Conservation (phyloP, 2,113 vertebrate species). For the Dasyornis broadbenti region DNA sequence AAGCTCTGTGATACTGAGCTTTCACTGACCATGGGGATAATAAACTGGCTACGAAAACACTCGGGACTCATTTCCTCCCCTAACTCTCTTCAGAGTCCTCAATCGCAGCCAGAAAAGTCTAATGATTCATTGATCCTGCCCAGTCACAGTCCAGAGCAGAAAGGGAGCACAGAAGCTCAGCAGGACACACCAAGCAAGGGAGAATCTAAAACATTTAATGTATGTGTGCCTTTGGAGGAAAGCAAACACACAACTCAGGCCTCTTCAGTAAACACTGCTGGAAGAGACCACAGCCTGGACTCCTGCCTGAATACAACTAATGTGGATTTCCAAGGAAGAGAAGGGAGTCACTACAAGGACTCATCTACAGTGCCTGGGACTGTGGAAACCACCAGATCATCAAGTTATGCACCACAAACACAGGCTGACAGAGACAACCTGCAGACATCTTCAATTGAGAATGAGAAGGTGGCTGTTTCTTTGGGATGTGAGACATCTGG, state of each 20-base stretch:
- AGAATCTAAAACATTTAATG: not conserved
- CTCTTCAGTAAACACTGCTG: not conserved
- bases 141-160: not conserved
- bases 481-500: not conserved
- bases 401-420: not conserved
- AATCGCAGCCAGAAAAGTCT: not conserved
- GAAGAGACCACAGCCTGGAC: not conserved
- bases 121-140: not conserved
- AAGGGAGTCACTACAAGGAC: not conserved
- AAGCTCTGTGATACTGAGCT: slow-evolving; percentile 86
- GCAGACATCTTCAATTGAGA: not conserved
- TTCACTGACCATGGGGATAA: slow-evolving; percentile 82
- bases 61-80: slow-evolving; percentile 16
- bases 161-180: not conserved
- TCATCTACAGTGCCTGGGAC: not conserved
- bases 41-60: slow-evolving; percentile 81
- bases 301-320: not conserved
- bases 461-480: not conserved
- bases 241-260: not conserved
- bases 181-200: not conserved
- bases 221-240: not conserved
- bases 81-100: slow-evolving; percentile 19
- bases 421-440: not conserved
- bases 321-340: not conserved
- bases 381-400: not conserved